These are phyloP conservation scores for Anodontia alba DNA, from an alignment of 2,888 invertebrate genomes.

Conservation along the genomic window DNA sequence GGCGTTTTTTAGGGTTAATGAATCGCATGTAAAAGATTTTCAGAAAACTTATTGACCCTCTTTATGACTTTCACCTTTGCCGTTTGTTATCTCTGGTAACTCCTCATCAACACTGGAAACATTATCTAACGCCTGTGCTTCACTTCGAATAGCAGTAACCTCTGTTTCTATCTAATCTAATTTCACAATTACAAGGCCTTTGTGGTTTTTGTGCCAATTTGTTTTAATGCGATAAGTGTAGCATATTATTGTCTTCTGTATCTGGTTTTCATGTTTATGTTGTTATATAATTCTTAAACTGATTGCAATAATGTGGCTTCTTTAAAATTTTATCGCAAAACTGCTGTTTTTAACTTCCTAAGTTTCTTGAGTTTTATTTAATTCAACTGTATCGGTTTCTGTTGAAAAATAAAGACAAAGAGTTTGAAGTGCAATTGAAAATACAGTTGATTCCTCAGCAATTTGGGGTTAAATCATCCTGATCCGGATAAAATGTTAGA, in stretches of 20 bases:
- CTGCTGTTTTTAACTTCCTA: neutral
- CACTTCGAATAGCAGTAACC: neutral
- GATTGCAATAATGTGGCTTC: too few species aligned
- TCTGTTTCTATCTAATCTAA: neutral
- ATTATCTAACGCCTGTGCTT: neutral
- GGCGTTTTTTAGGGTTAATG: too few species aligned
- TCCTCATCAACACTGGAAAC: neutral
- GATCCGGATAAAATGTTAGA: too few species aligned
- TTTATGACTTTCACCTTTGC: neutral
- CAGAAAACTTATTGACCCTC: neutral
- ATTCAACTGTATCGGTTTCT: neutral
- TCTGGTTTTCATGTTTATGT: neutral
- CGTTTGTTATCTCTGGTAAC: neutral
- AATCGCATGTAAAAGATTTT: too few species aligned
- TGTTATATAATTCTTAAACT: neutral
- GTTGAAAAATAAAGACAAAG: too few species aligned
- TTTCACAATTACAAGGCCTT: neutral
- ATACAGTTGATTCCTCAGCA: too few species aligned
- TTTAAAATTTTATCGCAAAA: too few species aligned
- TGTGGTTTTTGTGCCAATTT: conserved; percentile 10
- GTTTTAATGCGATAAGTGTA: conserved; percentile 7
- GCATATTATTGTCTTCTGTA: conserved; percentile 5
- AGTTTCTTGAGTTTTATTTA: neutral
- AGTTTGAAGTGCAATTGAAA: too few species aligned
- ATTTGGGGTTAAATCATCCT: too few species aligned